Evolutionary conservation across 2,888 invertebrate species (phyloP).

Genomic region (Lepidonotus clava): DNA sequence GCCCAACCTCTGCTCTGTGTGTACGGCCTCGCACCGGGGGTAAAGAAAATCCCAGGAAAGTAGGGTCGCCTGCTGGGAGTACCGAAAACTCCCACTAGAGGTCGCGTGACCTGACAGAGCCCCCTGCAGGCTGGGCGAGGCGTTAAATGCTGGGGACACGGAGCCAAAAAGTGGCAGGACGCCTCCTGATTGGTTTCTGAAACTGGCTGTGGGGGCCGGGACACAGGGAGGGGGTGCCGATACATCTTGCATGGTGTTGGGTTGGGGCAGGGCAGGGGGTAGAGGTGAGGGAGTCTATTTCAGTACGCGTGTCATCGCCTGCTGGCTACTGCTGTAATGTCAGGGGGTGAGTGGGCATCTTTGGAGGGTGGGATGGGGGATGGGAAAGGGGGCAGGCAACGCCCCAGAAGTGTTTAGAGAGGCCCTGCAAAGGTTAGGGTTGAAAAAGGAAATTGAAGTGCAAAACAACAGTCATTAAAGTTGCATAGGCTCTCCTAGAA

Average conservation of each 20-base stretch:
- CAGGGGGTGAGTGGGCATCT: constrained; percentile 2
- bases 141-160: neutral
- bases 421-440: neutral
- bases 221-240: no score
- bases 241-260: neutral
- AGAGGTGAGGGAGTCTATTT: neutral
- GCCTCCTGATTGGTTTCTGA: neutral
- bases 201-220: no score
- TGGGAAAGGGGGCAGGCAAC: constrained; percentile 1
- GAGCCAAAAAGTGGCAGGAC: neutral
- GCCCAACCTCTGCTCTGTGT: no score
- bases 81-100: neutral
- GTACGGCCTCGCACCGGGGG: neutral
- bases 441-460: constrained; percentile 1
- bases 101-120: neutral
- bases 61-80: neutral
- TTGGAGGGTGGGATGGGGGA: neutral
- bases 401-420: neutral
- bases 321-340: neutral
- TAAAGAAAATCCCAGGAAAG: neutral
- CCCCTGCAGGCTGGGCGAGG: neutral
- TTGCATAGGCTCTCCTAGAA: no score
- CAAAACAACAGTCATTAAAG: constrained; percentile 5
- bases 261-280: neutral
- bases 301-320: neutral